Percentiles rank a stretch among this genome's conserved stretches.
Evolutionary conservation across 2,113 vertebrate species (phyloP).

Genomic region (Odontophorus gujanensis): DNA sequence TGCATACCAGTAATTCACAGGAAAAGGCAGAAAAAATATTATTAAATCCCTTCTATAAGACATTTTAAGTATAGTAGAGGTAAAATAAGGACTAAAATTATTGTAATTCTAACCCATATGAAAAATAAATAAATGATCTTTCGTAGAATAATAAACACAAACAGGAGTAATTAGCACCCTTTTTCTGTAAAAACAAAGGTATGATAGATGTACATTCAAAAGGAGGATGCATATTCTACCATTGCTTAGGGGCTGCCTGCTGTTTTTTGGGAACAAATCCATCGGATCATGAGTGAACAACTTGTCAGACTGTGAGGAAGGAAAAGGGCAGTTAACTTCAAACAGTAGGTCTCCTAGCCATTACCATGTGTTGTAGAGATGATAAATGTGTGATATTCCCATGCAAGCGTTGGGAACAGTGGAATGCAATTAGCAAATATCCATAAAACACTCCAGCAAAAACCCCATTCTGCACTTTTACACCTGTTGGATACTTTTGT

Average conservation of each 20-base stretch:
- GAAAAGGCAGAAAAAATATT: neutral
- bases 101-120: neutral
- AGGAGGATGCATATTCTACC: neutral
- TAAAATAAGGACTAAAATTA: neutral
- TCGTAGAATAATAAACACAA: neutral
- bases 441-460: slow-evolving; percentile 12
- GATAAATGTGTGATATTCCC: neutral
- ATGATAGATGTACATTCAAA: neutral
- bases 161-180: neutral
- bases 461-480: slow-evolving; percentile 4
- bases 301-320: neutral
- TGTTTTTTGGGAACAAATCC: neutral
- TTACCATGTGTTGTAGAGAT: neutral
- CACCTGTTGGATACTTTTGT: slow-evolving; percentile 25
- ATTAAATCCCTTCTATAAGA: neutral
- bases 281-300: neutral
- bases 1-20: neutral
- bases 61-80: neutral
- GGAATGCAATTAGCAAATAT: slow-evolving; percentile 47
- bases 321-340: neutral
- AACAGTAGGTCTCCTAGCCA: neutral
- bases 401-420: neutral
- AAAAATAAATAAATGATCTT: neutral
- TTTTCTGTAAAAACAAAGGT: neutral
- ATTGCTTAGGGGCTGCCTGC: neutral